These are phyloP conservation scores for Cettia cetti DNA, from an alignment of 2,113 vertebrate species.

Conservation along the genomic window DNA sequence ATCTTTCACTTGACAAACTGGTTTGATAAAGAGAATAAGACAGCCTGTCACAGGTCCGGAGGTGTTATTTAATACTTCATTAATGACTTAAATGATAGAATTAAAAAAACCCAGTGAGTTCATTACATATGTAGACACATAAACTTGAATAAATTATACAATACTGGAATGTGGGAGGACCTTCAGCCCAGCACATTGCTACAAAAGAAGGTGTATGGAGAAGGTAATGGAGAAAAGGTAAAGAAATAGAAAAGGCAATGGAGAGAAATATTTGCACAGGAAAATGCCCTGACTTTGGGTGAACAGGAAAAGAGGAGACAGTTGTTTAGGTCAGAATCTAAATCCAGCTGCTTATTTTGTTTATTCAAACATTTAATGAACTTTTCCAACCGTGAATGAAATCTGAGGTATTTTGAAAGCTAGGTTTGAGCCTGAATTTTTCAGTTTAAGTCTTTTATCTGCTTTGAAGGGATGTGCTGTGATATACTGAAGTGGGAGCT, in stretches of 20 bases:
- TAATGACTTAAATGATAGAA: background rate
- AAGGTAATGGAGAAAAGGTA: background rate
- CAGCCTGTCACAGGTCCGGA: background rate
- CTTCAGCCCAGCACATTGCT: background rate
- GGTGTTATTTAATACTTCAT: background rate
- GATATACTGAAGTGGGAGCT: background rate
- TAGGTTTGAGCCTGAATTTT: background rate
- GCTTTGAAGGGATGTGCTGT: background rate
- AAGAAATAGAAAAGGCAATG: background rate
- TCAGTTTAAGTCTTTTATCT: background rate
- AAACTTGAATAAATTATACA: background rate
- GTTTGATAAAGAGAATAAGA: background rate
- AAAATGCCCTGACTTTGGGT: background rate
- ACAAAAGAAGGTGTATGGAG: background rate
- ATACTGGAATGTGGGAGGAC: background rate
- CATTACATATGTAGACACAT: background rate
- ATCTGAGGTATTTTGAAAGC: background rate
- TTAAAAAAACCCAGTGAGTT: background rate
- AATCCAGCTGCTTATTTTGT: background rate
- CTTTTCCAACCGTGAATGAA: background rate
- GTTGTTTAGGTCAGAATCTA: background rate
- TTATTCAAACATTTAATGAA: background rate
- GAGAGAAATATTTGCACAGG: background rate
- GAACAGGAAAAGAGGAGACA: background rate
- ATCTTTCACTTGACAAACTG: background rate